phyloP scores from a whole-genome alignment of 2,113 vertebrate species.

The Prolemur simus region DNA sequence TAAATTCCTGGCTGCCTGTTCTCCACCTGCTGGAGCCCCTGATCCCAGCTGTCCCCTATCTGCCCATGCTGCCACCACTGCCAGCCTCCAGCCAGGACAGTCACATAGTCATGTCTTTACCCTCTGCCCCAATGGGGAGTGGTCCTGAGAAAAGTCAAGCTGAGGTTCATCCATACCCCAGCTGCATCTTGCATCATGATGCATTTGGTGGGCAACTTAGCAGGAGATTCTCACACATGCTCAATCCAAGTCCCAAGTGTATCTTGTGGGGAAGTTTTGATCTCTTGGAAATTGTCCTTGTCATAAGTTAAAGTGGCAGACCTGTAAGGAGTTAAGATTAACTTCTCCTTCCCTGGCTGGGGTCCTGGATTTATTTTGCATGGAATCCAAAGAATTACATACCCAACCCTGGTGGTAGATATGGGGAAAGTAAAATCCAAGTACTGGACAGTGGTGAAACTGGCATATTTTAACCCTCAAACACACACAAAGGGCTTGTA shows the following conservation, averaged over 20 bases:
- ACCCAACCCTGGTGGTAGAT: too few species aligned
- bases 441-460: background rate
- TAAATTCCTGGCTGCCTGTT: background rate
- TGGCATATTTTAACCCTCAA: background rate
- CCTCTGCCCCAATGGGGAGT: too few species aligned
- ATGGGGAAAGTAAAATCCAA: background rate
- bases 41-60: background rate
- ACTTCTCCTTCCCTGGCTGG: background rate
- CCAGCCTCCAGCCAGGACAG: background rate
- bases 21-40: background rate
- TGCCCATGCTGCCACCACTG: background rate
- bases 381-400: background rate
- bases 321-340: background rate
- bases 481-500: background rate
- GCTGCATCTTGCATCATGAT: background rate
- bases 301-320: background rate
- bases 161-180: background rate
- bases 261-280: background rate
- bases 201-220: background rate
- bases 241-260: background rate
- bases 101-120: background rate
- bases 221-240: background rate
- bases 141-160: background rate
- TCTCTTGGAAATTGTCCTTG: background rate
- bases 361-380: background rate